Evolutionary conservation across 37 sponge, comb jelly and placozoan species (phyloP).

Genomic region (Mnemiopsis leidyi): DNA sequence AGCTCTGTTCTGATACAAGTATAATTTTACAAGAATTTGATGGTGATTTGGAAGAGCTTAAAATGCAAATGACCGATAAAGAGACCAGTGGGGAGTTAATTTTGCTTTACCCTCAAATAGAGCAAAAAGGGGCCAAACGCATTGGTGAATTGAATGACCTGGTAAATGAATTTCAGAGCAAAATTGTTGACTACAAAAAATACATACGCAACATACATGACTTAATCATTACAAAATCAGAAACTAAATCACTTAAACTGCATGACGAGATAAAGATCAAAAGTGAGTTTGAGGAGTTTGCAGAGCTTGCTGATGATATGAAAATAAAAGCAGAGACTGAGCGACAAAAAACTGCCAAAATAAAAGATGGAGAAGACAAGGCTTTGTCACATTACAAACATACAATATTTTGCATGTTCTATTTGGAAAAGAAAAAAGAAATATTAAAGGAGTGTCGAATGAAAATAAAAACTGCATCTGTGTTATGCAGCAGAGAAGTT

Average conservation of each 20-base stretch:
- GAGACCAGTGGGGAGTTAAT: slow-evolving; percentile 30
- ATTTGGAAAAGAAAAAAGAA: background rate
- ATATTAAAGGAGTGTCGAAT: slow-evolving; percentile 7
- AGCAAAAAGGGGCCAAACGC: background rate
- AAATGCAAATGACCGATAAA: background rate
- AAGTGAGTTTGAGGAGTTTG: slow-evolving; percentile 38
- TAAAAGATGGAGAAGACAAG: background rate
- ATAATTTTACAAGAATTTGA: background rate
- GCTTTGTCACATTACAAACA: slow-evolving; percentile 17
- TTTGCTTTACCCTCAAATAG: background rate
- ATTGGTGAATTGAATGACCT: background rate
- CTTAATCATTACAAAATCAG: background rate
- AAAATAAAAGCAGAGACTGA: background rate
- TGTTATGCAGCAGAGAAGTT: background rate
- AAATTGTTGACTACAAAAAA: background rate
- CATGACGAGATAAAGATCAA: background rate
- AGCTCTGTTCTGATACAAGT: background rate
- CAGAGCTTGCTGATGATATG: slow-evolving; percentile 31
- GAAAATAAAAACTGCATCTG: background rate
- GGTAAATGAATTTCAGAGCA: background rate
- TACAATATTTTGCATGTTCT: slow-evolving; percentile 31
- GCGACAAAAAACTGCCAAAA: background rate
- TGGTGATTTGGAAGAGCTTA: background rate
- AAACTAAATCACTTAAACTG: background rate
- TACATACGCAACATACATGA: background rate